A percentile compares a stretch with the other conserved stretches of the same genome.
phyloP scores from a whole-genome alignment of 2,888 invertebrate species.

The Caenorhabditis panamensis region DNA sequence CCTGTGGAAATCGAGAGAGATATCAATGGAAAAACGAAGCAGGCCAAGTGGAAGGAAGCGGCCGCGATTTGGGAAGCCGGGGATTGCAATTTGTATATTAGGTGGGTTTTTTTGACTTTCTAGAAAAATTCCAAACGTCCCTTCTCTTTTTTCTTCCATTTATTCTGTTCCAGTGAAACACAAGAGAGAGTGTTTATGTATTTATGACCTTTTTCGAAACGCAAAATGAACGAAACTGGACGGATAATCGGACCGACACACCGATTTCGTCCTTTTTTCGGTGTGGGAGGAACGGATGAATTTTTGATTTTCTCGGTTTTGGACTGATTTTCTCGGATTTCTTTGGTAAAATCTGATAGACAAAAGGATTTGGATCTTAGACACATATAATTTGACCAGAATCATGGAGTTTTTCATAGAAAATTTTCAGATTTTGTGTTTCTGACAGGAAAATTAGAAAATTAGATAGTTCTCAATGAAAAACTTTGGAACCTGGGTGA shows the following conservation, averaged over 20 bases:
- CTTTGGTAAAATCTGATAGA: too few species aligned
- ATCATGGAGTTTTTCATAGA: too few species aligned
- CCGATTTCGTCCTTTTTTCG: constrained; percentile 13
- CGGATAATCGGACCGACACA: constrained; percentile 34
- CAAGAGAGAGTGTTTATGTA: constrained; percentile 49
- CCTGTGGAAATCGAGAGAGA: constrained; percentile 13
- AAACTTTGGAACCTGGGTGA: too few species aligned
- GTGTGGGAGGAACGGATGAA: not conserved
- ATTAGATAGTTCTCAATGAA: too few species aligned
- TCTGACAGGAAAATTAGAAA: too few species aligned
- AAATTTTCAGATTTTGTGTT: too few species aligned
- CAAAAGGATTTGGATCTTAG: too few species aligned
- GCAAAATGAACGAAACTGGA: too few species aligned
- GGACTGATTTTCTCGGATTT: not conserved
- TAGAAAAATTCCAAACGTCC: not conserved
- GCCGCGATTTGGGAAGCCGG: constrained; percentile 54
- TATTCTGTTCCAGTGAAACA: constrained; percentile 9
- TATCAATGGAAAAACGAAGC: constrained; percentile 39
- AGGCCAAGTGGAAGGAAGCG: constrained; percentile 46
- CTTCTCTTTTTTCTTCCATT: not conserved
- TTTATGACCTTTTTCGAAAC: constrained; percentile 32
- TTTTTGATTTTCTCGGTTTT: not conserved
- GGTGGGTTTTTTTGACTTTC: constrained; percentile 10
- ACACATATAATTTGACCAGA: too few species aligned
- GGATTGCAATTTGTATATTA: constrained; percentile 51